Conservation (phyloP, 2,888 invertebrate genomes). For the Nemoura dubitans region DNA sequence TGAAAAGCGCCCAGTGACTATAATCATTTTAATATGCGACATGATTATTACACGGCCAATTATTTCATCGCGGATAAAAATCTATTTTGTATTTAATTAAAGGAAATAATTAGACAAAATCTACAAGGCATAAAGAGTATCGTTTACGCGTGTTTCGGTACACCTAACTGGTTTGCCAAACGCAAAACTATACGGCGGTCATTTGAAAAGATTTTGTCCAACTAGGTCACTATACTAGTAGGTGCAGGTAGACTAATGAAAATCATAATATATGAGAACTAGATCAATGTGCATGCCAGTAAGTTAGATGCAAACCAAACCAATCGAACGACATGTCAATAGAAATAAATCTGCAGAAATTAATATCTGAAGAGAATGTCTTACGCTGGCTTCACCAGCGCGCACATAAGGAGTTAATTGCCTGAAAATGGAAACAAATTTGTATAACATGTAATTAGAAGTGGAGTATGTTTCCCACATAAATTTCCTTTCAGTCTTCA, state of each 20-base stretch:
- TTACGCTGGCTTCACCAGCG: neutral
- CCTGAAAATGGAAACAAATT: neutral
- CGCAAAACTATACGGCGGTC: too few relatives aligned
- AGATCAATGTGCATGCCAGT: neutral
- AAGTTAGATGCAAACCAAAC: neutral
- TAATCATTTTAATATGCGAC: slow-evolving; percentile 1
- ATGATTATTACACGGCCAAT: neutral
- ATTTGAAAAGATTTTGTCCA: neutral
- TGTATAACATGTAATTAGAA: neutral
- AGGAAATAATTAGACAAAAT: slow-evolving; percentile 4
- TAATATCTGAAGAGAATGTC: neutral
- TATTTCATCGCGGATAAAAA: neutral
- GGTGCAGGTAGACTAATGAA: neutral
- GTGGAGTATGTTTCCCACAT: neutral
- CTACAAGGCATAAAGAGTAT: neutral
- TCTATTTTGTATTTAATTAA: neutral
- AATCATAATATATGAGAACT: neutral
- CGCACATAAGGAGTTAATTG: neutral
- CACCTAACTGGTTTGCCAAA: neutral
- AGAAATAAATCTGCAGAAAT: neutral
- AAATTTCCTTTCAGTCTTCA: neutral
- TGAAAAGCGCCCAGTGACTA: neutral
- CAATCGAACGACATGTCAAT: neutral
- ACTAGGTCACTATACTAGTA: neutral
- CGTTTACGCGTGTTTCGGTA: neutral